Base-by-base conservation (phyloP, 2,888 invertebrate species). In the Chalcosyrphus nemorum region DNA sequence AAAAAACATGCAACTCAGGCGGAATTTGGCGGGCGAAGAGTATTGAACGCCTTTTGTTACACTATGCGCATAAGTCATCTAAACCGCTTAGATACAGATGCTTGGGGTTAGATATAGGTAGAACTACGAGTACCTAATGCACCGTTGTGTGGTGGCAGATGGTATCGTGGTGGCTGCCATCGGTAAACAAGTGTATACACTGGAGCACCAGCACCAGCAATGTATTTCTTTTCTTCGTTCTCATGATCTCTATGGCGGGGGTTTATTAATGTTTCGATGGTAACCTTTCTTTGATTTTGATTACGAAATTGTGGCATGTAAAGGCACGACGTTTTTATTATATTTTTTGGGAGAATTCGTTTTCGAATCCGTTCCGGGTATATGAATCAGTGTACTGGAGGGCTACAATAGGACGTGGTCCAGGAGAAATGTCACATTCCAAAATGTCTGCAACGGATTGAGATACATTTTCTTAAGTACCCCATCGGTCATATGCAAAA, bases 211-310 rank as follows among this genome's bases (percentile, higher is more conserved):
- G 38, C 43, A 65, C 57, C 29, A 47, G 57, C n/a, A n/a, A n/a
- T n/a, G n/a, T n/a, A 70, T 59, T 50, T 47, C 45, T 24, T 59
- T 38, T 63, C 24, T n/a, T 50, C 29, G 41, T 78, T 82, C 82
- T 74, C 78, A 82, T 78, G 82, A 82, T 68, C 61, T 72, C 63
- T 45, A n/a, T 27, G 38, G 74, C 61, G 43, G n/a, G n/a, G n/a
- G 61, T 84, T 74, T 74, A 74, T 74, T 78, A 56, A 74, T 78
- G 78, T 41, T 50, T 50, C 68, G 74, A 80, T 41, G 74, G 68
- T 80, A 84, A 84, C 80, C 82, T 84, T 84, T 84, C 82, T 84
- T 84, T 80, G 74, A 84, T 84, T 82, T 80, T 52, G 78, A 78
- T 84, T 84, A 84, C 74, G 82, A 84, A 80, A 84, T 17, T 78